Base-by-base conservation (phyloP, 2,888 invertebrate species). In the Acanthopleura granulata region DNA sequence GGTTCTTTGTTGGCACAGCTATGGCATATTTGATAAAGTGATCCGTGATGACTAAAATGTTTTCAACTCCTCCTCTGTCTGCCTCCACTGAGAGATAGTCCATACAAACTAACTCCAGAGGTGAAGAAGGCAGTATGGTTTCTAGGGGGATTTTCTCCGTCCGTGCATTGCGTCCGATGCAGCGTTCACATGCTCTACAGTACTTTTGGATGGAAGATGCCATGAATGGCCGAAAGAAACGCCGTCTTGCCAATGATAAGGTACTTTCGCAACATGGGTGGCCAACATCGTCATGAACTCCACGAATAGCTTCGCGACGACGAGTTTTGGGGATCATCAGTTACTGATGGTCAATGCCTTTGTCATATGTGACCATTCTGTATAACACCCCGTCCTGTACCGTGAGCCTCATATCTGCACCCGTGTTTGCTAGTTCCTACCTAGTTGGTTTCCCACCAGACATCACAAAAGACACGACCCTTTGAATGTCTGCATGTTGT, bases 161-260 rank as follows among this genome's bases (percentile, higher is more conserved):
- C 3, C 69, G 25, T 6, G 71, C 50, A 30, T 71, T 71, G 18
- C 50, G 71, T 25, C 71, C 9, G 6, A 71, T 71, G 49, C 71
- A 71, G 29, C 71, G 4, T 49, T 71, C 71, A 71, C 71, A 71
- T 16, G 3, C 49, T 71, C 40, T 71, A 49, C 50, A 49, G 50
- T 71, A 71, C 3, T 25, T 27, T 9, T 71, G 71, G n/a, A 71
- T 71, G n/a, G 40, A 71, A 4, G 71, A 49, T 6, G 4, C 71
- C 40, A 71, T 4, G 49, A 71, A 71, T 16, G 71, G 50, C 71
- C 71, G 49, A 49, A 57, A 71, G n/a, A 71, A 71, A 18, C 71
- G 40, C 25, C 49, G 71, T 49, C 71, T 71, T 22, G 50, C 71
- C 49, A 71, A 18, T n/a, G 71, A 71, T 14, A 71, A 40, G 40